Conservation (phyloP, 2,888 invertebrate species). For the Chelonus formosanus region DNA sequence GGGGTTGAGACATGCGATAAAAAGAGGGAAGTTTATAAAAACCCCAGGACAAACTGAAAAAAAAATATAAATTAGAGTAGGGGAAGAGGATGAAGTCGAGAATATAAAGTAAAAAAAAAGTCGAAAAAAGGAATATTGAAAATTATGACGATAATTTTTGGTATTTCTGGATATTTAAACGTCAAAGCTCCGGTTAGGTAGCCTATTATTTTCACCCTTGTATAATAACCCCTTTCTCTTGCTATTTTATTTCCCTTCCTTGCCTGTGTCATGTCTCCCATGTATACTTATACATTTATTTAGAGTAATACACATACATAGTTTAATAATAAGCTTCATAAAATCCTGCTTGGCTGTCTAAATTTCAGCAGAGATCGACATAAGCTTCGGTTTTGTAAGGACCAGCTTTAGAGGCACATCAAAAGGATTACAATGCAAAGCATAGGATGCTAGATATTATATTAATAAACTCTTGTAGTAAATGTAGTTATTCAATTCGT, state of each 20-base stretch:
- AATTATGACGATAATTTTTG: conserved; percentile 42
- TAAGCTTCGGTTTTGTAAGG: conserved; percentile 44
- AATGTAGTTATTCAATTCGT: conserved; percentile 3
- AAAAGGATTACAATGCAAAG: conserved; percentile 53
- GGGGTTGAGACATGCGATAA: conserved; percentile 50
- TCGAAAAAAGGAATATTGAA: conserved; percentile 9
- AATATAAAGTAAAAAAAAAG: background rate
- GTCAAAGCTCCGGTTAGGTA: conserved; percentile 30
- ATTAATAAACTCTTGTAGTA: conserved; percentile 30
- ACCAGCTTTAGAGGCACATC: conserved; percentile 53
- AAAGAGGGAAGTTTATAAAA: conserved; percentile 25
- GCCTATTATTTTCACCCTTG: conserved; percentile 38
- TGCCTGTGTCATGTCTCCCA: conserved; percentile 5
- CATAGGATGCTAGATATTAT: conserved; percentile 37
- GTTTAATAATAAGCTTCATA: conserved; percentile 57
- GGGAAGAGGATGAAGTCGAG: background rate
- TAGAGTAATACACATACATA: background rate
- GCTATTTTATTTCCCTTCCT: conserved; percentile 12
- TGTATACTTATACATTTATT: conserved; percentile 7
- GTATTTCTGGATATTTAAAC: conserved; percentile 35
- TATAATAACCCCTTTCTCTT: conserved; percentile 4
- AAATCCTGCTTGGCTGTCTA: conserved; percentile 47
- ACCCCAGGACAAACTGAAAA: conserved; percentile 1
- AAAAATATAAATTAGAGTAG: background rate
- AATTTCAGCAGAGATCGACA: conserved; percentile 41